A percentile compares a stretch with the other conserved stretches of the same genome.
Evolutionary conservation across 2,113 vertebrate species (phyloP).

Genomic region (Ascaphus truei): DNA sequence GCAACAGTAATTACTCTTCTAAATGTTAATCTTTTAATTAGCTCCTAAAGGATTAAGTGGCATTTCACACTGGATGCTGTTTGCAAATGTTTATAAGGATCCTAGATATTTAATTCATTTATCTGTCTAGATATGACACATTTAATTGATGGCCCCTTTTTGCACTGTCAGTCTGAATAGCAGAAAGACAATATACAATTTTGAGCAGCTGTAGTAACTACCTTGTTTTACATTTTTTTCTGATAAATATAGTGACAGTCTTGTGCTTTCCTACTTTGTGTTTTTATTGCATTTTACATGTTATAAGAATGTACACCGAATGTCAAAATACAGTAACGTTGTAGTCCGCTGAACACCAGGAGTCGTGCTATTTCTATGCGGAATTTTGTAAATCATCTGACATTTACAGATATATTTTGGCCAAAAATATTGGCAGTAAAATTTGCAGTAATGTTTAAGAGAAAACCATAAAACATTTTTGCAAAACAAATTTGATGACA

Average conservation of each 20-base stretch:
- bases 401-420: no score
- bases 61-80: conserved; percentile 52
- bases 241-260: background rate
- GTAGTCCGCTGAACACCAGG: background rate
- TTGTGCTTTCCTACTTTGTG: no score
- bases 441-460: no score
- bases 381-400: no score
- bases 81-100: conserved; percentile 48
- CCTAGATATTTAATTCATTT: conserved; percentile 50
- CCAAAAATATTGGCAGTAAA: no score
- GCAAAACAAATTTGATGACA: no score
- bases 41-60: conserved; percentile 59
- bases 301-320: no score
- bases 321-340: conserved; percentile 43
- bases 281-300: conserved; percentile 48
- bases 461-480: no score
- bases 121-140: conserved; percentile 54
- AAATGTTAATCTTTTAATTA: conserved; percentile 65
- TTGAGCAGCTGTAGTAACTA: background rate
- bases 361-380: no score
- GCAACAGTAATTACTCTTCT: conserved; percentile 53
- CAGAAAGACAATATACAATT: conserved; percentile 17
- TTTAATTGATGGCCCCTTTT: conserved; percentile 45
- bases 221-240: background rate
- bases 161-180: conserved; percentile 25